Base-by-base conservation (phyloP, 2,888 invertebrate species). In the Mesopsocus fuscifrons region DNA sequence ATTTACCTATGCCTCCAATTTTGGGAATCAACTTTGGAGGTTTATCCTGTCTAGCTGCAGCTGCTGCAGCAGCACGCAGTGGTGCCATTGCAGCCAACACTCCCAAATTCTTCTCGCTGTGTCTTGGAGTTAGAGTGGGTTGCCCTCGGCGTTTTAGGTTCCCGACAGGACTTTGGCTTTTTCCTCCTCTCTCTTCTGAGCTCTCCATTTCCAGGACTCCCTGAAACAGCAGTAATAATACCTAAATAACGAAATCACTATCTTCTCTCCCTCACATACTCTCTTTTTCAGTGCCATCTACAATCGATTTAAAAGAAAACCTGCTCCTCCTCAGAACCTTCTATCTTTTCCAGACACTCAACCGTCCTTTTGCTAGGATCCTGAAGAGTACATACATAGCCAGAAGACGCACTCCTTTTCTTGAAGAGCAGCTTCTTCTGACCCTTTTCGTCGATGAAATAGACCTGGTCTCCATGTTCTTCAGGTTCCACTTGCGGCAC, bases 321-420 rank as follows among this genome's bases (percentile, higher is more conserved):
- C 18, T 15, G 38, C 30, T 40, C n/a, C 8, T 32, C 11, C 11
- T 4, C 15, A 17, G 21, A 17, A 20, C 15, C n/a, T 34, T 20
- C 11, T 15, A 16, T 43, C n/a, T 42, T 3, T 6, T 13, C 30
- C 32, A 18, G n/a, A n/a, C n/a, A n/a, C n/a, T n/a, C n/a, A n/a
- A n/a, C n/a, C n/a, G n/a, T n/a, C n/a, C n/a, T n/a, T n/a, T n/a
- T n/a, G n/a, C n/a, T 13, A 30, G 13, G 23, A 20, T 6, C 30
- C 54, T 56, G 65, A 69, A 65, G n/a, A n/a, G n/a, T n/a, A n/a
- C n/a, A n/a, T n/a, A n/a, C n/a, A n/a, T n/a, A 83, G 6, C 8
- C 26, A 1, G 87, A 87, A 0, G 87, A 87, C 1, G 87, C 83
- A 57, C 85, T 87, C 49, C 85, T 66, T 57, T 89, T 89, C 57